Evolutionary conservation across 1,140 invertebrate genomes (phyloP).

Genomic region (Gonatopus flavifemur): DNA sequence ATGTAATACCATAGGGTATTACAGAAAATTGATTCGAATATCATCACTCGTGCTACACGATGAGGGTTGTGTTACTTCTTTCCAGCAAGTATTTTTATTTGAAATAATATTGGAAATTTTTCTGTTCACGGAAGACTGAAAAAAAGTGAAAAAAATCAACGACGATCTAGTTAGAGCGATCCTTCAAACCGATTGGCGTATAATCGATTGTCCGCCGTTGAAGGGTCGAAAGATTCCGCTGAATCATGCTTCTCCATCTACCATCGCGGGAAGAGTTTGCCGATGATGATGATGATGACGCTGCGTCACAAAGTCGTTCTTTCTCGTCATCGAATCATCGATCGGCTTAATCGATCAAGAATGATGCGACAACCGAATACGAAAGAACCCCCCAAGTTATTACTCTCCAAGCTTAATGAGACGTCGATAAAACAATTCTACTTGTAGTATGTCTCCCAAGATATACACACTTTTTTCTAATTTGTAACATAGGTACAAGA

Average conservation of each 20-base stretch:
- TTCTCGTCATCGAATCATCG: no score
- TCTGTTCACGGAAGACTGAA: no score
- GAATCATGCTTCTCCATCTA: constrained; percentile 21
- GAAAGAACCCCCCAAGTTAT: constrained; percentile 20
- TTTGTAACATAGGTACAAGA: constrained; percentile 5
- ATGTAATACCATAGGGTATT: no score
- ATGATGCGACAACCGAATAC: no score
- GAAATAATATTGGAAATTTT: no score
- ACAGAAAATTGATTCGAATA: no score
- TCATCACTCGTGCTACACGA: no score
- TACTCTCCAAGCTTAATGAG: constrained; percentile 27
- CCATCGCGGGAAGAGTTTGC: constrained; percentile 2
- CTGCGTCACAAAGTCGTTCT: no score
- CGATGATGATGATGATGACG: constrained; percentile 19
- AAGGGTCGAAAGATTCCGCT: constrained; percentile 25
- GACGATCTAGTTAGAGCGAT: constrained; percentile 32
- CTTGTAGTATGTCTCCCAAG: not conserved
- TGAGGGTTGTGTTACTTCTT: no score
- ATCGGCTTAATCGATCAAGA: no score
- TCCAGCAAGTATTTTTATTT: no score
- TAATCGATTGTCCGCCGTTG: constrained; percentile 27
- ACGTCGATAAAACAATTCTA: constrained; percentile 20
- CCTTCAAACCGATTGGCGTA: constrained; percentile 29
- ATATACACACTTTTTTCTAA: not conserved
- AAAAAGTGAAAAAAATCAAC: not conserved